These are phyloP conservation scores for Lymantria dispar DNA, from an alignment of 2,888 invertebrate genomes.

Conservation along the genomic window DNA sequence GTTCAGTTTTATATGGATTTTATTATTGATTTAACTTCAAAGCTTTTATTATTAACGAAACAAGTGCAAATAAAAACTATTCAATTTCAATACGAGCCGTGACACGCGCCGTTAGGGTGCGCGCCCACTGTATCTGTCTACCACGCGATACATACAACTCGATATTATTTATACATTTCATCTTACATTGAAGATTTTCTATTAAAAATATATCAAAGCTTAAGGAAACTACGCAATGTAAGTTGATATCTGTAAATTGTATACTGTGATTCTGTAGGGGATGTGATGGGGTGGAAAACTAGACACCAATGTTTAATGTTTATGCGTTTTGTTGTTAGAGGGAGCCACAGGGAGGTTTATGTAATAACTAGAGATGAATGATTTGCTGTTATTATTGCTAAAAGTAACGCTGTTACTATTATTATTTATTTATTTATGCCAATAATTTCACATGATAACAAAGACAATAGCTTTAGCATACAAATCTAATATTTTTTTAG, in stretches of 20 bases:
- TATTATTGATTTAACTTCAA: constrained; percentile 3
- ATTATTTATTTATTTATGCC: background rate
- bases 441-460: no score
- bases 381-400: constrained; percentile 5
- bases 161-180: background rate
- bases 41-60: constrained; percentile 14
- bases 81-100: constrained; percentile 29
- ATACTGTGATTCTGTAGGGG: constrained; percentile 9
- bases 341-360: constrained; percentile 17
- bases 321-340: constrained; percentile 37
- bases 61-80: constrained; percentile 29
- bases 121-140: constrained; percentile 28
- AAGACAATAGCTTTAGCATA: no score
- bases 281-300: constrained; percentile 18
- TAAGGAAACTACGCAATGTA: constrained; percentile 16
- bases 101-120: constrained; percentile 40
- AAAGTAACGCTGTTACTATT: background rate
- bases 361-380: constrained; percentile 12
- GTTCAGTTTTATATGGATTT: no score
- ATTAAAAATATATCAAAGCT: background rate
- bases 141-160: background rate
- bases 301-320: constrained; percentile 45
- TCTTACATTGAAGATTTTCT: constrained; percentile 7
- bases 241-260: constrained; percentile 9
- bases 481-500: no score